Conservation (phyloP, 1,140 invertebrate species). For the Hetaerina americana region DNA sequence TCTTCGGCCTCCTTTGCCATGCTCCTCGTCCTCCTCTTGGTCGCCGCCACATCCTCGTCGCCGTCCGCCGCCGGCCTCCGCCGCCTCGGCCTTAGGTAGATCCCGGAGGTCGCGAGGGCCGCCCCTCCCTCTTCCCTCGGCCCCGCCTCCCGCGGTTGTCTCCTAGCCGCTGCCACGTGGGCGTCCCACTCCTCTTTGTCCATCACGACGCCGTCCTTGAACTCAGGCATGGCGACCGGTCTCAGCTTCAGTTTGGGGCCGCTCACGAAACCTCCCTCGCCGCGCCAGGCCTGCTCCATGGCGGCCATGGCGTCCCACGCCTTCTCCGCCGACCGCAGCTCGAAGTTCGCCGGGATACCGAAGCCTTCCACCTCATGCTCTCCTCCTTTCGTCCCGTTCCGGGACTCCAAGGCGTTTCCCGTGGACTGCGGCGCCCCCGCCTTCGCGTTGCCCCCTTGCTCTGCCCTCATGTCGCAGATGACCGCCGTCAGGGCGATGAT, state of each 20-base stretch:
- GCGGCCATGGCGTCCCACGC: background rate
- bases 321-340: background rate
- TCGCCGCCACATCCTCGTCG: background rate
- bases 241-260: background rate
- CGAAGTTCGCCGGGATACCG: background rate
- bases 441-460: slow-evolving; percentile 22
- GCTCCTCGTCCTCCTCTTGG: background rate
- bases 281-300: background rate
- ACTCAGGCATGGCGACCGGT: background rate
- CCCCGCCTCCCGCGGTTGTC: background rate
- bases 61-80: background rate
- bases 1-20: background rate
- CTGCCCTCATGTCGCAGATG: slow-evolving; percentile 56
- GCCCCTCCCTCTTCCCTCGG: background rate
- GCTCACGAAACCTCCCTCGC: background rate
- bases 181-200: background rate
- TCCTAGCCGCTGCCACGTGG: background rate
- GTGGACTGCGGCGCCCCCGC: background rate
- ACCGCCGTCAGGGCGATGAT: slow-evolving; percentile 85
- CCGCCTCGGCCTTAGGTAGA: background rate
- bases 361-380: background rate
- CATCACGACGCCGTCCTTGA: background rate
- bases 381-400: background rate
- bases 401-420: background rate
- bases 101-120: no score